Conservation (phyloP, 2,797 vertebrate genomes). For the Coregonus ussuriensis region DNA sequence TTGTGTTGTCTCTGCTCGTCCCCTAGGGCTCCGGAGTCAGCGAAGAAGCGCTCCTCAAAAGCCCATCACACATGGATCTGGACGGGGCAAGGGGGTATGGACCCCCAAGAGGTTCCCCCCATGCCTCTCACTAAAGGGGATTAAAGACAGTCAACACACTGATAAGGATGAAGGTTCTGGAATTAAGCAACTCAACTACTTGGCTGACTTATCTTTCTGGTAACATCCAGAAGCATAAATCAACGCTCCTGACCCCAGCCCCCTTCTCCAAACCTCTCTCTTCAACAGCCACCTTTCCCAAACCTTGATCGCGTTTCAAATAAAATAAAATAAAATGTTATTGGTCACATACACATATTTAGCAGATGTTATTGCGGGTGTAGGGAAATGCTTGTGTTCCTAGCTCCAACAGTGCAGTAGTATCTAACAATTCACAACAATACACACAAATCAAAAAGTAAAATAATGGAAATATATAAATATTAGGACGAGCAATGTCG, state of each 20-base stretch:
- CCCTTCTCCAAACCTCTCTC: neutral
- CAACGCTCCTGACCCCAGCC: neutral
- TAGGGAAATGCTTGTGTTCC: no score
- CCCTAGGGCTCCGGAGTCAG: neutral
- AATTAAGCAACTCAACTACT: neutral
- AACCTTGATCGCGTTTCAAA: neutral
- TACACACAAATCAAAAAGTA: no score
- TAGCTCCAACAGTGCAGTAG: no score
- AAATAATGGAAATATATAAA: no score
- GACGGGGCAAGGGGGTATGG: neutral
- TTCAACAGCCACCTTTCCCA: neutral
- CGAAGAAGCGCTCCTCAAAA: neutral
- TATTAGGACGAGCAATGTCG: no score
- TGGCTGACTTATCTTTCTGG: constrained; percentile 34
- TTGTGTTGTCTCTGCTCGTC: neutral
- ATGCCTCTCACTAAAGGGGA: neutral
- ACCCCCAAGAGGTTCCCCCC: neutral
- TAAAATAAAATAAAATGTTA: no score
- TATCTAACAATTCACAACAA: no score
- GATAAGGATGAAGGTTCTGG: constrained; percentile 8
- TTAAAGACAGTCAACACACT: constrained; percentile 8
- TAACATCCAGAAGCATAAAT: constrained; percentile 17
- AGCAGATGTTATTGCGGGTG: no score
- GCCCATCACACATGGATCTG: neutral
- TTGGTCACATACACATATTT: no score